Evolutionary conservation across 1,140 invertebrate genomes (phyloP).

Genomic region (Tetraneura akinire): DNA sequence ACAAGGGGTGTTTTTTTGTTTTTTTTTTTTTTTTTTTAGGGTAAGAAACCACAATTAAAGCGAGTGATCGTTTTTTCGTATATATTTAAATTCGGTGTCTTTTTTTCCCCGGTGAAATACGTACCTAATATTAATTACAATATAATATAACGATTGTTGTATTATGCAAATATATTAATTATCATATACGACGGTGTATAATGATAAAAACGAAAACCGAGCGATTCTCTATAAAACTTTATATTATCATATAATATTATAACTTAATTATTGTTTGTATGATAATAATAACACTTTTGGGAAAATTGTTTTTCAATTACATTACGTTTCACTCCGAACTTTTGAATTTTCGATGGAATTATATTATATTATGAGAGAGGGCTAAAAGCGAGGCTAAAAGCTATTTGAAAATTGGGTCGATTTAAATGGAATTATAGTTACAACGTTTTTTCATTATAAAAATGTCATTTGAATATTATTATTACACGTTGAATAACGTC

Average conservation of each 20-base stretch:
- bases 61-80: not conserved
- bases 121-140: too few species aligned
- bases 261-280: not conserved
- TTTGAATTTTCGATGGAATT: not conserved
- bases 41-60: too few species aligned
- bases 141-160: not conserved
- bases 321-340: not conserved
- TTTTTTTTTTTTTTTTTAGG: too few species aligned
- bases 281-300: not conserved
- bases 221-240: not conserved
- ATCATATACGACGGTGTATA: not conserved
- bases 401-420: too few species aligned
- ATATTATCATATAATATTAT: too few species aligned
- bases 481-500: too few species aligned
- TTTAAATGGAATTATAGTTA: too few species aligned
- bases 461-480: too few species aligned
- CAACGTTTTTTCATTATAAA: too few species aligned
- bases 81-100: slow-evolving; percentile 10
- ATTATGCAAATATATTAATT: not conserved
- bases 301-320: not conserved
- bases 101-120: not conserved
- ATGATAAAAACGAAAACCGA: not conserved
- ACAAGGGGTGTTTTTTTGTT: too few species aligned
- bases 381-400: too few species aligned
- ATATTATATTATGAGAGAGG: too few species aligned